phyloP scores from a whole-genome alignment of 2,113 vertebrate genomes.

The Rafetus swinhoei region DNA sequence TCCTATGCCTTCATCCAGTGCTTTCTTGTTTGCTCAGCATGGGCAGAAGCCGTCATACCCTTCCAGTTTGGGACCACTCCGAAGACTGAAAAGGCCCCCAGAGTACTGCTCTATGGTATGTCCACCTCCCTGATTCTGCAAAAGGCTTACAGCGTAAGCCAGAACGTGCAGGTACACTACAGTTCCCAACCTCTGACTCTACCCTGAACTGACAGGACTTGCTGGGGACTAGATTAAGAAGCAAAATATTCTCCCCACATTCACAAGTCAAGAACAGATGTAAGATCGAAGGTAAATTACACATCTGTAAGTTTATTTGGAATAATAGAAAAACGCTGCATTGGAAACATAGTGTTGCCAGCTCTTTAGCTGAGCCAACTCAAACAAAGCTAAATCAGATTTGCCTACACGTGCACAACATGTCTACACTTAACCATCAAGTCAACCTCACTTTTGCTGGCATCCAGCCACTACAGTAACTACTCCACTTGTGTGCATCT shows the following conservation, averaged over 20 bases:
- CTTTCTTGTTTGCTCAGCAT: conserved; percentile 11
- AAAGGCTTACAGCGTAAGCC: background rate
- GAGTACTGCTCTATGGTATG: background rate
- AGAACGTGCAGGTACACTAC: background rate
- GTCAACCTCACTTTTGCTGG: background rate
- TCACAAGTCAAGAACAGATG: background rate
- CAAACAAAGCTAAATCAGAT: background rate
- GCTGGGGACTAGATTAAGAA: background rate
- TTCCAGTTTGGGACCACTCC: background rate
- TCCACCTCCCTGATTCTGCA: background rate
- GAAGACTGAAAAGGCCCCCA: background rate
- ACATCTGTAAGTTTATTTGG: background rate
- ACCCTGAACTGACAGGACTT: rapidly evolving
- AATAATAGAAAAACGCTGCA: background rate
- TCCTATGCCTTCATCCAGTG: background rate
- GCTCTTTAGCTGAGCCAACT: background rate
- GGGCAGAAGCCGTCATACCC: background rate
- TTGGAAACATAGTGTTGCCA: background rate
- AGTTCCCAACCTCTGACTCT: background rate
- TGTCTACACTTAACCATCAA: background rate
- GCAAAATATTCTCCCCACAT: background rate
- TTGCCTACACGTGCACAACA: background rate
- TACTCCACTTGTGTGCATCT: background rate
- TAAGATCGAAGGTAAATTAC: background rate
- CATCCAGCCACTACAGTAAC: background rate